These are phyloP conservation scores for Lota lota DNA, from an alignment of 2,113 vertebrate genomes.

Conservation along the genomic window DNA sequence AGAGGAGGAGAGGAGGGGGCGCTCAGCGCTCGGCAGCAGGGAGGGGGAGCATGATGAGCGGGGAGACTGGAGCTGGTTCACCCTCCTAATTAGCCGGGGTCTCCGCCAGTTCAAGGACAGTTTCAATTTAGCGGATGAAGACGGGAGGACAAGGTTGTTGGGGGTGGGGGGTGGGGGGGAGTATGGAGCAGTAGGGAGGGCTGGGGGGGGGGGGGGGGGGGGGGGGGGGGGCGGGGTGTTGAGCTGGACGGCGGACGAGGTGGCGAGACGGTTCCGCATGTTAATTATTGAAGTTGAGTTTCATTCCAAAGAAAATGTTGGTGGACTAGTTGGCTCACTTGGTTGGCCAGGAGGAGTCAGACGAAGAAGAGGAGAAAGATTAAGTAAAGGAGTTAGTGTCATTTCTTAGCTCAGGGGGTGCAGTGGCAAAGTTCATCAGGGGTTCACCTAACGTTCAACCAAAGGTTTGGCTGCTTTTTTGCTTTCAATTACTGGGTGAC, in stretches of 20 bases:
- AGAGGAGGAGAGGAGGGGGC: slow-evolving; percentile 29
- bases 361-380: too few relatives aligned
- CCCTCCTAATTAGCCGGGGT: slow-evolving; percentile 62
- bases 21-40: background rate
- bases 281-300: too few relatives aligned
- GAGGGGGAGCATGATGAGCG: slow-evolving; percentile 59
- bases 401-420: slow-evolving; percentile 5
- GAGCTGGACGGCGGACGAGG: too few relatives aligned
- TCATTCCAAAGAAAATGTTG: too few relatives aligned
- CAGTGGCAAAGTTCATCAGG: slow-evolving; percentile 33
- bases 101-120: slow-evolving; percentile 66
- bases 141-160: slow-evolving; percentile 56
- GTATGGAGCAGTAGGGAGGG: slow-evolving; percentile 9
- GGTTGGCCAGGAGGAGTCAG: background rate
- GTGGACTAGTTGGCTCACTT: background rate
- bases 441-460: slow-evolving; percentile 24
- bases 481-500: slow-evolving; percentile 54
- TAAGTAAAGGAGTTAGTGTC: too few relatives aligned
- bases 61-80: slow-evolving; percentile 55
- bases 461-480: slow-evolving; percentile 40
- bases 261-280: too few relatives aligned
- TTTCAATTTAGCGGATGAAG: slow-evolving; percentile 69
- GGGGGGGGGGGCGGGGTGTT: slow-evolving; percentile 9
- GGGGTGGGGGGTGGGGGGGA: slow-evolving; percentile 26
- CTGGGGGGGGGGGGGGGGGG: background rate